Base-by-base conservation (phyloP, 2,888 invertebrate species). In the Leptopilina syphax region DNA sequence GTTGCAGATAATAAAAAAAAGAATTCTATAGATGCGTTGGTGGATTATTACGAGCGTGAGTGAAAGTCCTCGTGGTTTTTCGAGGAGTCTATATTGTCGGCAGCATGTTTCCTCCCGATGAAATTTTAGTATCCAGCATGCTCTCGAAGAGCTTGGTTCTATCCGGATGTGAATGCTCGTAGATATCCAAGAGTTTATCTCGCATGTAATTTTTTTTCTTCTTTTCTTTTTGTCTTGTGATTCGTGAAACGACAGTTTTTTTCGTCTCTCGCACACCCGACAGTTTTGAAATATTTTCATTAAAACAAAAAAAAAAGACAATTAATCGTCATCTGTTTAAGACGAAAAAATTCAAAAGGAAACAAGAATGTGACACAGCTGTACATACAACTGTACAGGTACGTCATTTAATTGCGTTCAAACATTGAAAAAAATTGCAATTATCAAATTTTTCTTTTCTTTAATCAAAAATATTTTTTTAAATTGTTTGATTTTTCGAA, bases 161-260 rank as follows among this genome's bases (percentile, higher is more conserved):
- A n/a, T 73, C 13, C 54, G 70, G 34, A 54, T 27, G 13, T 27
- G 54, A 9, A 24, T 3, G 18, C 18, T 67, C 18, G 1, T 13
- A 54, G 10, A 13, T 12, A 47, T 54, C 44, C n/a, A 70, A 70
- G 24, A 70, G 50, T 70, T 50, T 50, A 54, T 50, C 24, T 50
- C 63, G 47, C 24, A 24, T 68, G 57, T 73, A 54, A 73, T 73
- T 73, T 73, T 7, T 57, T 73, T 9, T 50, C 12, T 50, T 50
- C 50, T 50, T 6, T 34, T 34, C 50, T 50, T 50, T 50, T 44
- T 47, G 9, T 9, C 18, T 8, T 6, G n/a, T 68, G 12, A 18
- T 68, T 70, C 13, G 13, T 65, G 67, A 41, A 41, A 66, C 76
- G 68, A 67, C 80, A 77, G 77, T 82, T 79, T 82, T 79, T 77